Base-by-base conservation (phyloP, 2,888 invertebrate genomes). In the Plebejus anna region DNA sequence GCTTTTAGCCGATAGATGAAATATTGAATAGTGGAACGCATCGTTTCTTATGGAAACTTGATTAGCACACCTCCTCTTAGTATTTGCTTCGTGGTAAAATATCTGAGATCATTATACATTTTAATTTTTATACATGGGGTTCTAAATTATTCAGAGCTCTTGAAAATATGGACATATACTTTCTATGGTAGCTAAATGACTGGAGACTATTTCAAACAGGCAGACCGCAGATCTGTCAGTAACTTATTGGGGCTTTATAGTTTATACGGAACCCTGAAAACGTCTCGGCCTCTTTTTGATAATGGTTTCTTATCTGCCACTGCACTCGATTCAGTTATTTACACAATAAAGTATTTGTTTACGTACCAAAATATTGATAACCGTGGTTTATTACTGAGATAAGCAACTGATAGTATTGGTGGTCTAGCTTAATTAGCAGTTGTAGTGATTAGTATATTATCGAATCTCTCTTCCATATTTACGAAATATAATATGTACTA, bases 271-370 rank as follows among this genome's bases (percentile, higher is more conserved):
- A 42, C 47, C 47, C 42, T 76, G 47, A 79, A 79, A 78, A 80
- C 71, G 32, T 78, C 77, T 77, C 72, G 11, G 42, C 4, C 77
- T 82, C 82, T 81, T 80, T 77, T 76, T 47, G 72, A 42, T 72
- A 72, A 72, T 47, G 22, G 42, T 47, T 22, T 78, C 83, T 90
- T 90, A 91, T 91, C 91, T 83, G 90, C 87, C 90, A 90, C 79
- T 88, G 90, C 88, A 89, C 91, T 86, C 85, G 70, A 77, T 81
- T 78, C 79, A 77, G 76, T 78, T 79, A 77, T 78, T 78, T 78
- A 79, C 80, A 77, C 51, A 55, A 55, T 55, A 55, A 55, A 55
- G 55, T 55, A 55, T 79, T 76, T 77, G 75, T 77, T 61, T 78
- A 79, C 76, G 75, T 77, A 75, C 57, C 55, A 72, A 76, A 72